Evolutionary conservation across 1,140 invertebrate genomes (phyloP).

Genomic region (Drosophila nannoptera): DNA sequence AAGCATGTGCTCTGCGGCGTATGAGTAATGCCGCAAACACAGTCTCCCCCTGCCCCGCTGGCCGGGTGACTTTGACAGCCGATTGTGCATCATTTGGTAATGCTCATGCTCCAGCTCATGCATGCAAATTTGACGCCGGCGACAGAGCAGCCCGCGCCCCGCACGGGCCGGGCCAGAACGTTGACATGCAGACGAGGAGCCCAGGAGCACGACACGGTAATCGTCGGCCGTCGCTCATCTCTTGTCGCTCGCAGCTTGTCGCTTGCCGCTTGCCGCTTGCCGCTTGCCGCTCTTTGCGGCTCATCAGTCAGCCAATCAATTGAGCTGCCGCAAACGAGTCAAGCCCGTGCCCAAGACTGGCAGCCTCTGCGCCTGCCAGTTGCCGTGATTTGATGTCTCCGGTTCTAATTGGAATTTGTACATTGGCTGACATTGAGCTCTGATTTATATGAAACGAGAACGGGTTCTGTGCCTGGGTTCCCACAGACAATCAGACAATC

Average conservation of each 20-base stretch:
- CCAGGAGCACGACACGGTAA: constrained; percentile 41
- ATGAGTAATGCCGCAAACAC: constrained; percentile 26
- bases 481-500: constrained; percentile 37
- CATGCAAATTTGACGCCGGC: constrained; percentile 56
- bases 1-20: constrained; percentile 31
- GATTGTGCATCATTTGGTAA: constrained; percentile 48
- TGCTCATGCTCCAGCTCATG: not conserved
- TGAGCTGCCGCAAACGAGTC: constrained; percentile 60
- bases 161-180: constrained; percentile 58
- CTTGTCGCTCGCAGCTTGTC: too few species aligned
- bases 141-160: constrained; percentile 41
- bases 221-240: constrained; percentile 28
- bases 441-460: constrained; percentile 68
- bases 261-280: too few species aligned
- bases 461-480: constrained; percentile 47
- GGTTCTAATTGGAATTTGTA: constrained; percentile 74
- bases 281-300: constrained; percentile 22
- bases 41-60: not conserved
- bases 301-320: constrained; percentile 71
- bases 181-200: constrained; percentile 7
- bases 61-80: constrained; percentile 41
- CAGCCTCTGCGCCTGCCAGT: constrained; percentile 22
- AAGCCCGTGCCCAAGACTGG: constrained; percentile 25
- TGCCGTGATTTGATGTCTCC: constrained; percentile 70
- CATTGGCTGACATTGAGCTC: constrained; percentile 68